A percentile compares a stretch with the other conserved stretches of the same genome.
These are phyloP conservation scores for Acipenser ruthenus DNA, from an alignment of 2,797 vertebrate species.

Conservation along the genomic window DNA sequence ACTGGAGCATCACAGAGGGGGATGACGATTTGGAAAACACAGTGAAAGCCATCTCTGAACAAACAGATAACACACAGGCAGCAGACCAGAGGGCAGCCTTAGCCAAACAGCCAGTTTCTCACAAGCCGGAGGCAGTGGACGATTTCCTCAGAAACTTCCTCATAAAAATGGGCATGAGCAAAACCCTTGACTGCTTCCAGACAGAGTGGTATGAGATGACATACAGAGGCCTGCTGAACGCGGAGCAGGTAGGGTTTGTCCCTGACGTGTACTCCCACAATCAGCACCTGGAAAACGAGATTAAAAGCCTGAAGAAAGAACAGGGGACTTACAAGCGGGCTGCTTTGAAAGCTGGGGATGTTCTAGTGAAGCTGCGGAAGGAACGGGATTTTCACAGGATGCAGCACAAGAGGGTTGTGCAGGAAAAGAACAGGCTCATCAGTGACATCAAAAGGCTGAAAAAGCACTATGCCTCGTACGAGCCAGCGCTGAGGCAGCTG, in stretches of 20 bases:
- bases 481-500: conserved; percentile 61
- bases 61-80: conserved; percentile 35
- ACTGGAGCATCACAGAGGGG: conserved; percentile 51
- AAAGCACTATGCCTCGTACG: conserved; percentile 64
- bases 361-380: conserved; percentile 59
- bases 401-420: conserved; percentile 66
- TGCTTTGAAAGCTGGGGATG: conserved; percentile 54
- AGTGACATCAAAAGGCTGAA: conserved; percentile 74
- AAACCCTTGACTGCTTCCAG: conserved; percentile 82
- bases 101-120: conserved; percentile 22
- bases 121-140: conserved; percentile 57
- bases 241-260: conserved; percentile 39
- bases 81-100: neutral
- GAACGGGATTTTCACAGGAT: conserved; percentile 71
- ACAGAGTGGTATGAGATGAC: conserved; percentile 78
- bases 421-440: conserved; percentile 74
- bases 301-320: conserved; percentile 59
- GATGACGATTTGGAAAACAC: conserved; percentile 65
- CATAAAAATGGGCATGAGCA: conserved; percentile 69
- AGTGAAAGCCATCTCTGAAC: conserved; percentile 45
- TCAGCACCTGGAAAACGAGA: conserved; percentile 61
- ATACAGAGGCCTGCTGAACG: conserved; percentile 53
- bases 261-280: conserved; percentile 62
- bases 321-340: conserved; percentile 54
- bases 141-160: conserved; percentile 83